Evolutionary conservation across 2,113 vertebrate genomes (phyloP).

Genomic region (Bubo bubo): DNA sequence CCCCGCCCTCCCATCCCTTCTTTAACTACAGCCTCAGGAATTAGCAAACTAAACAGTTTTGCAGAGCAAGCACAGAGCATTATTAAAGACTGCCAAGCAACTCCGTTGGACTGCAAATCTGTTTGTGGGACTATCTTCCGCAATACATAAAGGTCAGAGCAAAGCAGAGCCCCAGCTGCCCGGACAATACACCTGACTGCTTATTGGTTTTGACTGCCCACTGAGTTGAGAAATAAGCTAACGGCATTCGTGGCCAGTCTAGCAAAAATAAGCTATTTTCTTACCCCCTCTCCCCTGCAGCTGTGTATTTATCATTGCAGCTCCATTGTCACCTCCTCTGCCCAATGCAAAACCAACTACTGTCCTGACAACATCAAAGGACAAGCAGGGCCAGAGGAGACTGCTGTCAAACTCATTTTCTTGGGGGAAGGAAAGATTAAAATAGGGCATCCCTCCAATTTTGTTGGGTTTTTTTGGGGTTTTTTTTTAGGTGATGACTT

Average conservation of each 20-base stretch:
- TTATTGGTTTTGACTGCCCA: constrained; percentile 65
- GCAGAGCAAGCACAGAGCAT: constrained; percentile 49
- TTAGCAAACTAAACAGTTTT: constrained; percentile 68
- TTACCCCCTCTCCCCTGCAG: background rate
- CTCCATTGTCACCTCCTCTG: background rate
- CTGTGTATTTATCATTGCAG: background rate
- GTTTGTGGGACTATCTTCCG: constrained; percentile 10
- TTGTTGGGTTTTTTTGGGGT: no score
- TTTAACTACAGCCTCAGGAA: constrained; percentile 45
- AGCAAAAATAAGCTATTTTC: constrained; percentile 54
- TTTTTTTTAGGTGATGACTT: background rate
- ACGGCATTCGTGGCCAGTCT: constrained; percentile 11
- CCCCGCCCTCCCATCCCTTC: background rate
- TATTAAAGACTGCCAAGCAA: constrained; percentile 63
- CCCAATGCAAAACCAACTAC: background rate
- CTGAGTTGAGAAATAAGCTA: constrained; percentile 48
- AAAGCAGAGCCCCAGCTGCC: constrained; percentile 55
- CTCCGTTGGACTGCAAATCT: background rate
- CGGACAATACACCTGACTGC: constrained; percentile 52
- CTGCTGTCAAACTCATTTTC: background rate
- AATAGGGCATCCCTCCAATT: background rate
- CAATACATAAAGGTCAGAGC: constrained; percentile 24
- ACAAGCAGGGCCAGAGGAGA: background rate
- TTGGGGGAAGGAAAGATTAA: background rate
- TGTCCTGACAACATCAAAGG: background rate